Base-by-base conservation (phyloP, 2,113 vertebrate genomes). In the Nothocercus nigrocapillus region DNA sequence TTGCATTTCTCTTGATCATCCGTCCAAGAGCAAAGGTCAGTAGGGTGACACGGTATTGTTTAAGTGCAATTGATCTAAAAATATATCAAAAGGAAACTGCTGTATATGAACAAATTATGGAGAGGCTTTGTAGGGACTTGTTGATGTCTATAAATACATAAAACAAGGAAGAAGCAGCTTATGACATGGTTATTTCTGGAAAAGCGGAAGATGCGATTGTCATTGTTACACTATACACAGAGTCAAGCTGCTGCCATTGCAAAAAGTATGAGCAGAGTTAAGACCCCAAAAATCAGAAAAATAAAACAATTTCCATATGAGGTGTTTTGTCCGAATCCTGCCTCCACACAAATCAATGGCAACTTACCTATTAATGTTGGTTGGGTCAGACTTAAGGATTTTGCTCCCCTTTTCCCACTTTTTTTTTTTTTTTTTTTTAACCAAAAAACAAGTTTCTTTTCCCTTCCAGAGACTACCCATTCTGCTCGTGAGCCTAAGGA, bases 111-210 rank as follows among this genome's bases (percentile, higher is more conserved):
- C 69, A 90, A 85, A 91, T 85, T 28, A 1, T 45, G 18, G 20
- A 85, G 47, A 67, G 32, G n/a, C 69, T 82, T 62, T 97, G 91
- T 95, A 95, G 95, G 93, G 93, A 19, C n/a, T 85, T 18, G 7
- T 45, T 94, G 91, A 40, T 84, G 58, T 96, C 90, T 94, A 59
- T 78, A 96, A 96, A 96, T 93, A 86, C n/a, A 24, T 81, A 16
- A 93, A 96, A 97, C 77, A 89, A 95, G 96, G 96, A 97, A 98
- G 94, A 16, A 86, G 75, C 36, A 81, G 66, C 67, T 68, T 93
- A 77, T 88, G 89, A 92, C 90, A 82, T 54, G 82, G 90, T 87
- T 95, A 96, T 95, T 97, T 96, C 79, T 95, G 94, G 91, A 96
- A 96, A 75, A 88, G 78, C 44, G 0, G 92, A 96, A 96, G 63